Evolutionary conservation across 2,113 vertebrate genomes (phyloP), one percentile per base, ranked within the genome.

Genomic region (Albula glossodonta): DNA sequence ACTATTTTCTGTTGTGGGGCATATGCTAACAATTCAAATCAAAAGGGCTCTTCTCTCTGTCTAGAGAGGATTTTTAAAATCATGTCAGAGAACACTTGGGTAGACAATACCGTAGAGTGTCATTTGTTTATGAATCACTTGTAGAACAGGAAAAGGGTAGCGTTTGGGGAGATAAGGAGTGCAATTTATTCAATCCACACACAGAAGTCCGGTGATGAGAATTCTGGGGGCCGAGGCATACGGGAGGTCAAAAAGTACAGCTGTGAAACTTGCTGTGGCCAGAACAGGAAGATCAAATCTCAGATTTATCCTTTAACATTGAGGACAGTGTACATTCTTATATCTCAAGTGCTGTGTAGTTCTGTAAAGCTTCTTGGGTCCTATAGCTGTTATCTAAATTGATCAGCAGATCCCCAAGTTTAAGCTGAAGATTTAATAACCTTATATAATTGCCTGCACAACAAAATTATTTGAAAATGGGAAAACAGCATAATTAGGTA

Each of bases 71-170:
- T 82, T 81, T 84, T 90, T 66, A 84, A 25, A 60, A 88, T 88
- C 80, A 82, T 87, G 87, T 86, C 83, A 78, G 84, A 57, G 12
- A 66, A 83, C n/a, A 81, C 74, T 83, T 87, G 81, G 60, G 87
- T 51, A 63, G 80, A 83, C 66, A 52, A 10, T 74, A 50, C 52
- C 74, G 52, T 50, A 53, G 57, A 78, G 49, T 57, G 17, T 63
- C 87, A 89, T 89, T 84, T 31, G 22, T 17, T 9, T 86, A 87
- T 88, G 85, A 83, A 88, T 88, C 83, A 87, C 77, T 51, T 48
- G 19, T 87, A 70, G 57, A 85, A 82, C 77, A 84, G 56, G 53
- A 86, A 84, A 74, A 31, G 31, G n/a, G n/a, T 70, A 80, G 63
- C 10, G 66, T 48, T 74, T 48, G 17, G 31, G 78, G 25, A 12